phyloP scores from a whole-genome alignment of 2,797 vertebrate species.

The Danio albolineatus region DNA sequence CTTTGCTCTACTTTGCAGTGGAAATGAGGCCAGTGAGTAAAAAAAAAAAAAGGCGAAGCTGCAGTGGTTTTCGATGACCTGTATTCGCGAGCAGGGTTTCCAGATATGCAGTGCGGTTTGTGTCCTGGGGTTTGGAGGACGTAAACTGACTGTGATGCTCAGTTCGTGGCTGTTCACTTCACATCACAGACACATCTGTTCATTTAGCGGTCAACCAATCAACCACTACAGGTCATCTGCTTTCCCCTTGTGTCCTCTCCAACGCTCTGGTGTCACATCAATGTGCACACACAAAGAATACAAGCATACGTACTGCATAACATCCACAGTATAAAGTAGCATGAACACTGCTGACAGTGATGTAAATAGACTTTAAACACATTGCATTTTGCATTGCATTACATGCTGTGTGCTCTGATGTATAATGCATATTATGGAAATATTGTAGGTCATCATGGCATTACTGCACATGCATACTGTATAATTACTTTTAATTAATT shows the following conservation, averaged over 20 bases:
- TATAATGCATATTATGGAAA: neutral
- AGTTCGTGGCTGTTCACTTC: neutral
- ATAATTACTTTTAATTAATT: too few relatives aligned
- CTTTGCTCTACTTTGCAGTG: conserved; percentile 48
- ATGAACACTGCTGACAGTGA: too few relatives aligned
- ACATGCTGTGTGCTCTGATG: neutral
- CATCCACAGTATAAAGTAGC: too few relatives aligned
- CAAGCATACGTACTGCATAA: neutral
- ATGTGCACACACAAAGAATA: neutral
- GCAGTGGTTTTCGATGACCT: conserved; percentile 38
- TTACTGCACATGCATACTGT: neutral
- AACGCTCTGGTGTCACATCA: conserved; percentile 10
- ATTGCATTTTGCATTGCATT: neutral
- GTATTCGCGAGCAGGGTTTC: conserved; percentile 18
- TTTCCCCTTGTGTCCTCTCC: neutral
- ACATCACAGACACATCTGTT: conserved; percentile 24
- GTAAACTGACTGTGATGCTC: conserved; percentile 16
- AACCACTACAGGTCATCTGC: conserved; percentile 24
- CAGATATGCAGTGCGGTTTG: neutral
- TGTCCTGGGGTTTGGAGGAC: conserved; percentile 34
- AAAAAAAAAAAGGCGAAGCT: neutral
- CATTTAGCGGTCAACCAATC: neutral
- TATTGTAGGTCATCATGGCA: neutral
- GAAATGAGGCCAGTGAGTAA: conserved; percentile 49
- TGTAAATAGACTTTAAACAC: neutral